Evolutionary conservation across 23 tunicate species (phyloP).

Genomic region (Clavelina lepadiformis): DNA sequence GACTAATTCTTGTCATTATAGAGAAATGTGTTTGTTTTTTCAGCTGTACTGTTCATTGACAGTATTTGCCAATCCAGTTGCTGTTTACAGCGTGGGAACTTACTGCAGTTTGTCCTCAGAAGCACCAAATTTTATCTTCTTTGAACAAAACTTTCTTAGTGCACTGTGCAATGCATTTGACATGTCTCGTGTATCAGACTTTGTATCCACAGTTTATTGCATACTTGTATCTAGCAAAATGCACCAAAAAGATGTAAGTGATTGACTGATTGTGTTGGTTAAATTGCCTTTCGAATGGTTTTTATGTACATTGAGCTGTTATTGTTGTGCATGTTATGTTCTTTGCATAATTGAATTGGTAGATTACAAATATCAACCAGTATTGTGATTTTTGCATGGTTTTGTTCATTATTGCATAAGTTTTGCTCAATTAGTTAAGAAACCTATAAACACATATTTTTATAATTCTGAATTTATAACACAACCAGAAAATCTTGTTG

Average conservation of each 20-base stretch:
- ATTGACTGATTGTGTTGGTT: too few relatives aligned
- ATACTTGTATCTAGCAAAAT: constrained; percentile 31
- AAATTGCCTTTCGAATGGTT: too few relatives aligned
- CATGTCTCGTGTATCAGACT: constrained; percentile 12
- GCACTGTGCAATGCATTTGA: constrained; percentile 59
- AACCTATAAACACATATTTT: too few relatives aligned
- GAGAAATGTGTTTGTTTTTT: neutral
- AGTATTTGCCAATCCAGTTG: constrained; percentile 52
- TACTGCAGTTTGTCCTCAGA: constrained; percentile 22
- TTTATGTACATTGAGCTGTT: too few relatives aligned
- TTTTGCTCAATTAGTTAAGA: too few relatives aligned
- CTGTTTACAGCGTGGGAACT: constrained; percentile 64
- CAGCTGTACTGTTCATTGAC: constrained; percentile 66
- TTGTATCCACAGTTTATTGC: constrained; percentile 41
- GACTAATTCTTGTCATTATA: neutral
- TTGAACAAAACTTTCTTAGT: constrained; percentile 45
- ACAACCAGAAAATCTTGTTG: too few relatives aligned
- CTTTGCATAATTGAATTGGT: too few relatives aligned
- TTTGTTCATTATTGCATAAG: too few relatives aligned
- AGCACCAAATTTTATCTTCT: constrained; percentile 12
- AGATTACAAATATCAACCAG: too few relatives aligned
- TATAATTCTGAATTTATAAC: too few relatives aligned
- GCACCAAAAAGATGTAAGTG: constrained; percentile 43
- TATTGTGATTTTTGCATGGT: too few relatives aligned
- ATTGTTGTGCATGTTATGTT: too few relatives aligned